phyloP scores from a whole-genome alignment of 1,140 invertebrate genomes.

The Drosophila simulans region DNA sequence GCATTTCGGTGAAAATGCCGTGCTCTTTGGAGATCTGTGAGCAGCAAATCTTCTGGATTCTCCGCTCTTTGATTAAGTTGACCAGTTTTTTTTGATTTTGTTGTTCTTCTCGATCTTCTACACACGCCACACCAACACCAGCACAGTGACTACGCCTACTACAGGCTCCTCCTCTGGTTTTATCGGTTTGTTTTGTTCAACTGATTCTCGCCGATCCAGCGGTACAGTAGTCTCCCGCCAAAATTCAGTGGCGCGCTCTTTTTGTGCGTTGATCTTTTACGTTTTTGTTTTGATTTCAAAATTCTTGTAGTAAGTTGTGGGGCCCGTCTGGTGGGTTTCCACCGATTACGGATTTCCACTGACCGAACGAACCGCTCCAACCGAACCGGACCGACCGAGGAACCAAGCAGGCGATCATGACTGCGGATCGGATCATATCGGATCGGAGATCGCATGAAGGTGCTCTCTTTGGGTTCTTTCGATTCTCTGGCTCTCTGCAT shows the following conservation, averaged over 20 bases:
- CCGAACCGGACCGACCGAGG: slow-evolving; percentile 7
- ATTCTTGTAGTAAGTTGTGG: slow-evolving; percentile 66
- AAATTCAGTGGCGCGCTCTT: slow-evolving; percentile 72
- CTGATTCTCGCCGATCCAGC: slow-evolving; percentile 59
- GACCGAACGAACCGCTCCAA: slow-evolving; percentile 39
- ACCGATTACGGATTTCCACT: slow-evolving; percentile 39
- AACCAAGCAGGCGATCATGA: slow-evolving; percentile 26
- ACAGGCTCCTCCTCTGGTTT: slow-evolving; percentile 60
- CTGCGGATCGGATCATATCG: slow-evolving; percentile 3
- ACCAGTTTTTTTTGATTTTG: slow-evolving; percentile 49
- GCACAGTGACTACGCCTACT: slow-evolving; percentile 23
- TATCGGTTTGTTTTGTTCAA: slow-evolving; percentile 79
- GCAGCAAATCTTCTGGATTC: not conserved
- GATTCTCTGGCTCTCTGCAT: slow-evolving; percentile 45
- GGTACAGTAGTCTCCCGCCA: slow-evolving; percentile 83
- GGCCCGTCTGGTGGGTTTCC: slow-evolving; percentile 51
- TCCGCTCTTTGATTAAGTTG: slow-evolving; percentile 19
- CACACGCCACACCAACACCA: slow-evolving; percentile 28
- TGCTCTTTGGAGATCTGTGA: slow-evolving; percentile 33
- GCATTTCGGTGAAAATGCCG: not conserved
- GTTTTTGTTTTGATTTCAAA: slow-evolving; percentile 83
- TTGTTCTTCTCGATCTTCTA: slow-evolving; percentile 64
- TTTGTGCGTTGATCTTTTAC: slow-evolving; percentile 82
- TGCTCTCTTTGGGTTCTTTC: slow-evolving; percentile 6
- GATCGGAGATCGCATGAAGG: not conserved